A percentile compares a stretch with the other conserved stretches of the same genome.
phyloP scores from a whole-genome alignment of 2,797 vertebrate genomes.

The Florisuga fusca region DNA sequence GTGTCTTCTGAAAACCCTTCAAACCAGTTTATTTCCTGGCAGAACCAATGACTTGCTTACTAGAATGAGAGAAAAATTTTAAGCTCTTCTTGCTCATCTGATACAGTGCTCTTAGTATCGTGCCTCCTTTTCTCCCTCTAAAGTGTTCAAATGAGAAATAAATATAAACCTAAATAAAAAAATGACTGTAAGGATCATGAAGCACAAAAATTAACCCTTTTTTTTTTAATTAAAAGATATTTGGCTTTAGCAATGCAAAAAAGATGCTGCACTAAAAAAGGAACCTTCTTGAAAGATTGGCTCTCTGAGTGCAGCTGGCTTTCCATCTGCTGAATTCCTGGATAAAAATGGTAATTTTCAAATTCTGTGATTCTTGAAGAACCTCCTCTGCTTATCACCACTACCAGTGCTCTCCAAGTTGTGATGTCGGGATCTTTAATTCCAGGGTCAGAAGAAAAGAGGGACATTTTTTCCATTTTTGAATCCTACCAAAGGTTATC shows the following conservation, averaged over 20 bases:
- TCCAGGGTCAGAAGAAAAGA: background rate
- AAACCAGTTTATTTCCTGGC: constrained; percentile 7
- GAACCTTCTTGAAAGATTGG: background rate
- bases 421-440: background rate
- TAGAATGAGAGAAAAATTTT: background rate
- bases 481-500: background rate
- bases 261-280: background rate
- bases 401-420: background rate
- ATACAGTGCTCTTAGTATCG: background rate
- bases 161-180: background rate
- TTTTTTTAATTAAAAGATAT: background rate
- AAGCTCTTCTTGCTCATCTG: background rate
- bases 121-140: background rate
- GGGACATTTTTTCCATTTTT: background rate
- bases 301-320: background rate
- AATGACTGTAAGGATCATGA: background rate
- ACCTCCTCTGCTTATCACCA: background rate
- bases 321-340: constrained; percentile 8
- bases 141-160: background rate
- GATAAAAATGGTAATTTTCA: background rate
- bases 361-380: background rate
- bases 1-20: constrained; percentile 7
- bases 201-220: background rate
- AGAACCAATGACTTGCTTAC: background rate
- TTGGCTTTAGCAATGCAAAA: background rate